These are phyloP conservation scores for Hemibagrus guttatus DNA, from an alignment of 2,797 vertebrate species.

Conservation along the genomic window DNA sequence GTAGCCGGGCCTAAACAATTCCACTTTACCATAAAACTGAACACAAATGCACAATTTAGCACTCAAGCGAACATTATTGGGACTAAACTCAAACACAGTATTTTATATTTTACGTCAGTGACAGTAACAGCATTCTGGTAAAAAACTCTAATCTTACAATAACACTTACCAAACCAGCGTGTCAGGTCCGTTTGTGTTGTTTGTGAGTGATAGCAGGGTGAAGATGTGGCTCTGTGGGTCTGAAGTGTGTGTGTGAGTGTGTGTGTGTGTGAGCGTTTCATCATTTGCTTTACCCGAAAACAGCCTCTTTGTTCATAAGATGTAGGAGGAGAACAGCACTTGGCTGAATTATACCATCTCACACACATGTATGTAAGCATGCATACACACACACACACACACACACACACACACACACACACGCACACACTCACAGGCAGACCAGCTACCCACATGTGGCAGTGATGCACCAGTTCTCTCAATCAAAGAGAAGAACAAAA, in stretches of 20 bases:
- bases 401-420: conserved; percentile 34
- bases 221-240: conserved; percentile 30
- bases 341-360: conserved; percentile 21
- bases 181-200: not conserved
- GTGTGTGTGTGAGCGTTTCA: conserved; percentile 25
- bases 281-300: conserved; percentile 44
- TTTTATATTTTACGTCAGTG: not conserved
- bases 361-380: conserved; percentile 20
- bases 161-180: conserved; percentile 15
- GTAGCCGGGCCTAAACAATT: not conserved
- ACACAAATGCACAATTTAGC: not conserved
- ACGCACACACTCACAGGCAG: conserved; percentile 11
- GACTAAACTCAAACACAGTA: too few species aligned
- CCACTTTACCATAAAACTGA: not conserved
- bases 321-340: conserved; percentile 51
- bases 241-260: conserved; percentile 21
- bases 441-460: conserved; percentile 23
- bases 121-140: not conserved
- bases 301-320: conserved; percentile 45
- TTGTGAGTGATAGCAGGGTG: not conserved
- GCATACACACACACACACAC: conserved; percentile 37
- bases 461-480: conserved; percentile 6
- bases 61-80: not conserved
- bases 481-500: conserved; percentile 4
- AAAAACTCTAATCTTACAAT: not conserved